These are phyloP conservation scores for Petrocephalus schoutedeni DNA, from an alignment of 2,797 vertebrate genomes.

Conservation along the genomic window DNA sequence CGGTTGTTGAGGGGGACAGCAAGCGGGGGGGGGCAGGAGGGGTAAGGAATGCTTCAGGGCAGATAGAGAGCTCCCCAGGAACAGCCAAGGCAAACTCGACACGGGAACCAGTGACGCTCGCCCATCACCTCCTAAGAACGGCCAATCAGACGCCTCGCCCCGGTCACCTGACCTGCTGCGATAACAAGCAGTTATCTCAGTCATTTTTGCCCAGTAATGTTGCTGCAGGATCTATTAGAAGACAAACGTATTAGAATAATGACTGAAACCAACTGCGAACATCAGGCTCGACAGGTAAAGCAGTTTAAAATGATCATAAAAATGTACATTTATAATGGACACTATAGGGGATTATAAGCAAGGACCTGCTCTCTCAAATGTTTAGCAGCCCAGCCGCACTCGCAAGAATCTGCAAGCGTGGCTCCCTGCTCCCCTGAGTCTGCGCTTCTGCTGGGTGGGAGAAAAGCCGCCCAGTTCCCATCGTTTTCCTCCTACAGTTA, in stretches of 20 bases:
- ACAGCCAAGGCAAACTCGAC: background rate
- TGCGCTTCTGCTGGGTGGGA: background rate
- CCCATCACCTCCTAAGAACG: background rate
- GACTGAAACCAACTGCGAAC: background rate
- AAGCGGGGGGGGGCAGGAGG: background rate
- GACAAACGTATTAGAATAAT: background rate
- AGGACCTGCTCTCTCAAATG: background rate
- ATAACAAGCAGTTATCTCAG: background rate
- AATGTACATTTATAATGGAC: background rate
- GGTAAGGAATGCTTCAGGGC: background rate
- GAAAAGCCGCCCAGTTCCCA: background rate
- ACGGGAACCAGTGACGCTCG: background rate
- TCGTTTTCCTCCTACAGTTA: constrained; percentile 13
- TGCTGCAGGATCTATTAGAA: background rate
- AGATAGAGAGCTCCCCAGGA: background rate
- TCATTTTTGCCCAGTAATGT: background rate
- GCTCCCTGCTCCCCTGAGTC: background rate
- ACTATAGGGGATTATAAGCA: background rate
- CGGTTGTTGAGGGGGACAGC: constrained; percentile 6
- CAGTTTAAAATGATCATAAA: background rate
- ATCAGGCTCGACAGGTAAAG: background rate
- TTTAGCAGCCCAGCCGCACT: background rate
- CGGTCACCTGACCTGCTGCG: background rate
- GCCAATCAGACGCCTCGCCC: background rate
- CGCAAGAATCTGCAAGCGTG: background rate